Percentiles rank a stretch among this genome's conserved stretches.
These are phyloP conservation scores for Caloenas nicobarica DNA, from an alignment of 2,113 vertebrate genomes.

Conservation along the genomic window DNA sequence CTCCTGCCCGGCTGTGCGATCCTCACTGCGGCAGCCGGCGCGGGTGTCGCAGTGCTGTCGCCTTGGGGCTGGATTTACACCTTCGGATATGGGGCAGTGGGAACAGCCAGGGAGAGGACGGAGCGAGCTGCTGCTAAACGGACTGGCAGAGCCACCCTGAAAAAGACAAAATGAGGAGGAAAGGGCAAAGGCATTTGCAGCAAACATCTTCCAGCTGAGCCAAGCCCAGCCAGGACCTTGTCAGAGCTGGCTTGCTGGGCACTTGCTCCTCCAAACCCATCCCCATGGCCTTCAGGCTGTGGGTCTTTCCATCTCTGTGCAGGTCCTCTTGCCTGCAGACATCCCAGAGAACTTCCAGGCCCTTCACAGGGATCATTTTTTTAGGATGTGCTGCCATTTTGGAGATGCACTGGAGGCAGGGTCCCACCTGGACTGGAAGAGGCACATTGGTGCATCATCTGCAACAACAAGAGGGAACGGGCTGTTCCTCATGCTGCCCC, in stretches of 20 bases:
- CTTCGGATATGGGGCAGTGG: not conserved
- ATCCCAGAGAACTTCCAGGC: not conserved
- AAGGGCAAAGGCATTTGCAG: not conserved
- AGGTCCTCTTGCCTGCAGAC: not conserved
- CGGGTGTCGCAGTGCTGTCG: not conserved
- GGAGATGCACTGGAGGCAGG: not conserved
- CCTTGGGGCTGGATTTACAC: not conserved
- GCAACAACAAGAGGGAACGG: not conserved
- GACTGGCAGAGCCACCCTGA: not conserved
- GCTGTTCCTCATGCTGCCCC: not conserved
- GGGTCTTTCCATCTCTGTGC: not conserved
- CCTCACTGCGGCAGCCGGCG: not conserved
- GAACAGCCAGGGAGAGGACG: not conserved
- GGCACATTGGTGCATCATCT: fast-evolving
- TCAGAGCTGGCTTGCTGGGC: not conserved
- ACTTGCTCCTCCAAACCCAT: not conserved
- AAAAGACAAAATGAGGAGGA: not conserved
- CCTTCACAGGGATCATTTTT: not conserved
- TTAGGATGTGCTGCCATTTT: not conserved
- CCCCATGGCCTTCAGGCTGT: not conserved
- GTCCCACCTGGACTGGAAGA: not conserved
- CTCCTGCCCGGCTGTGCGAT: not conserved
- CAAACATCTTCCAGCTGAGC: not conserved
- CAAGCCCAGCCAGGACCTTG: not conserved
- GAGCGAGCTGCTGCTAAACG: not conserved